A percentile compares a stretch with the other conserved stretches of the same genome.
These are phyloP conservation scores for Phenacoccus solenopsis DNA, from an alignment of 1,140 invertebrate species.

Conservation along the genomic window DNA sequence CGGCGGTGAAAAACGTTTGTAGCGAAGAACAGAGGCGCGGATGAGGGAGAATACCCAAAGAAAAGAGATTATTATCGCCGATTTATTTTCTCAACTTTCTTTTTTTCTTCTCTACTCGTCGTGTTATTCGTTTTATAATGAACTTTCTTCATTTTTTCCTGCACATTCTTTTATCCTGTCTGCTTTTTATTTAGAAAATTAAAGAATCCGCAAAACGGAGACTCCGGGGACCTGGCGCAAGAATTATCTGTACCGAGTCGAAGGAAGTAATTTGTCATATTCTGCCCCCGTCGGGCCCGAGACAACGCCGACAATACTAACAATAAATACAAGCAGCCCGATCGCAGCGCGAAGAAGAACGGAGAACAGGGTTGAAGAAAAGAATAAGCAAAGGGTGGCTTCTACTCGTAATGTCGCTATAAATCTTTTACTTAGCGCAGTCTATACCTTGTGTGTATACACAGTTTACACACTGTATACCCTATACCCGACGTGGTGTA, in stretches of 20 bases:
- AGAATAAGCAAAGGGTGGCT: not conserved
- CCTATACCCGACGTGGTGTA: too few species aligned
- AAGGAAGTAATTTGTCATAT: conserved; percentile 3
- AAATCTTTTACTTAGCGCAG: not conserved
- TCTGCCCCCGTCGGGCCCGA: not conserved
- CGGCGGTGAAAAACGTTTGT: too few species aligned
- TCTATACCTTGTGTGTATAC: not conserved
- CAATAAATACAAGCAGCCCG: not conserved
- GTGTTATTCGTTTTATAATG: conserved; percentile 2
- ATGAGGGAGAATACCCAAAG: not conserved
- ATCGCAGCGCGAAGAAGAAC: not conserved
- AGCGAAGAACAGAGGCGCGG: too few species aligned
- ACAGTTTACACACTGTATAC: not conserved
- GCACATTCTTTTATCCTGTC: not conserved
- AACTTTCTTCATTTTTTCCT: not conserved
- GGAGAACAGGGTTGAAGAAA: not conserved
- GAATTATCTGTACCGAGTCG: not conserved
- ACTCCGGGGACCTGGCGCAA: not conserved
- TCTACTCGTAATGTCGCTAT: not conserved
- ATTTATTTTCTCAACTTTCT: not conserved
- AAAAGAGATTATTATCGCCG: not conserved
- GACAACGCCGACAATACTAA: conserved; percentile 1
- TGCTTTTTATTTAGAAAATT: not conserved
- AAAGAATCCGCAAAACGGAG: not conserved
- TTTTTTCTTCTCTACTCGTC: not conserved